Evolutionary conservation across 2,888 invertebrate species (phyloP).

Genomic region (Eristalis intricaria): DNA sequence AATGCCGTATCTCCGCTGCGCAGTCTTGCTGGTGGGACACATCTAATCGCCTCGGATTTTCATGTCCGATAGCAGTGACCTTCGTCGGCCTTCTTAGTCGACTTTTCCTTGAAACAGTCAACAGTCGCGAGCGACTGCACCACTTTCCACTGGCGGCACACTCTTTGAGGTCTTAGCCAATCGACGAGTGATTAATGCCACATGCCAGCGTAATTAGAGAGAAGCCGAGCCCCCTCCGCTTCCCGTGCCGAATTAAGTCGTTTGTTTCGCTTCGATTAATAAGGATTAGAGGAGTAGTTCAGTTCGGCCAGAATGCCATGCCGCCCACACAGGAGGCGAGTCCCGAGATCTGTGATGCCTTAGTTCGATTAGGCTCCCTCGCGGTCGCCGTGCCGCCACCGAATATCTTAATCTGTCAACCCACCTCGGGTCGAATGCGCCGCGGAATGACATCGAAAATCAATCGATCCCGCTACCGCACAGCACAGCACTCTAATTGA

Average conservation of each 20-base stretch:
- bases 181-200: neutral
- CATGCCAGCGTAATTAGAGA: neutral
- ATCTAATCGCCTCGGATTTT: neutral
- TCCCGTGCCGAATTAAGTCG: slow-evolving; percentile 30
- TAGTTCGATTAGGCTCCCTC: slow-evolving; percentile 25
- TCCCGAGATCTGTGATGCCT: slow-evolving; percentile 1
- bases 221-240: neutral
- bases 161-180: neutral
- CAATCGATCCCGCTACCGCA: slow-evolving; percentile 53
- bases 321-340: slow-evolving; percentile 1
- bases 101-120: neutral
- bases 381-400: neutral
- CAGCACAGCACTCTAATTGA: slow-evolving; percentile 44
- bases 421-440: slow-evolving; percentile 36
- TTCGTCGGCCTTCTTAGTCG: neutral
- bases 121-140: neutral
- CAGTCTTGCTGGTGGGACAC: neutral
- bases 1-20: neutral
- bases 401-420: slow-evolving; percentile 64
- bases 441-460: slow-evolving; percentile 55
- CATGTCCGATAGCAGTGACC: neutral
- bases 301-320: neutral
- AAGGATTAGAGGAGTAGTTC: slow-evolving; percentile 17
- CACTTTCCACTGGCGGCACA: neutral
- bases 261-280: slow-evolving; percentile 46